Base-by-base conservation (phyloP, 1,140 invertebrate genomes). In the Cotesia typhae region DNA sequence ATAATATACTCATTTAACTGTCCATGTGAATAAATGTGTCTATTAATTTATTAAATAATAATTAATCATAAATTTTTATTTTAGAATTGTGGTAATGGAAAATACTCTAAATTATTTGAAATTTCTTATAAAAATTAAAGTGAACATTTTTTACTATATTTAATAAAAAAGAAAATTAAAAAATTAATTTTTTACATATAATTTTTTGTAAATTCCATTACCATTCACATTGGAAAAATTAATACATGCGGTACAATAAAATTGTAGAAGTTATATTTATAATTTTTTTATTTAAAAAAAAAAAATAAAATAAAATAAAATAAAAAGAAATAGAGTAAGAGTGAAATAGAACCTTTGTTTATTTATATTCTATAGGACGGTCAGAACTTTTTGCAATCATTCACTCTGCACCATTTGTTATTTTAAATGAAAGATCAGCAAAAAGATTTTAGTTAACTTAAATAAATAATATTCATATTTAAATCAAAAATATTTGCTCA, bases 321-420 rank as follows among this genome's bases (percentile, higher is more conserved):
- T 55, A 55, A 55, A 9, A 47, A 47, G 9, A 7, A 41, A 41
- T 7, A 7, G 2, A 47, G 10, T 47, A 47, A 47, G 5, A 47
- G 10, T 47, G 10, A 47, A 47, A 47, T 47, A 47, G 41, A 47
- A 47, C 41, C 53, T n/a, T 55, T 55, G 17, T 72, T 72, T 52
- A 52, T 28, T 14, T 55, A 47, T 69, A 73, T 64, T 52, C 72
- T 73, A 69, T 52, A 69, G 72, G 72, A 74, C 72, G 72, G 72
- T 74, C 72, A 70, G 72, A 71, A 69, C 52, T 74, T 74, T 35
- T 66, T 70, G 51, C 59, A 72, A 72, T 73, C 57, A 74, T 61
- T 66, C 67, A 65, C 61, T 35, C 61, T 10, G 52, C 41, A 66
- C 47, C 47, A 66, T 66, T 64, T 36, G 10, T 9, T 12, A 64